phyloP scores from a whole-genome alignment of 2,113 vertebrate species.

The Elachura formosa region DNA sequence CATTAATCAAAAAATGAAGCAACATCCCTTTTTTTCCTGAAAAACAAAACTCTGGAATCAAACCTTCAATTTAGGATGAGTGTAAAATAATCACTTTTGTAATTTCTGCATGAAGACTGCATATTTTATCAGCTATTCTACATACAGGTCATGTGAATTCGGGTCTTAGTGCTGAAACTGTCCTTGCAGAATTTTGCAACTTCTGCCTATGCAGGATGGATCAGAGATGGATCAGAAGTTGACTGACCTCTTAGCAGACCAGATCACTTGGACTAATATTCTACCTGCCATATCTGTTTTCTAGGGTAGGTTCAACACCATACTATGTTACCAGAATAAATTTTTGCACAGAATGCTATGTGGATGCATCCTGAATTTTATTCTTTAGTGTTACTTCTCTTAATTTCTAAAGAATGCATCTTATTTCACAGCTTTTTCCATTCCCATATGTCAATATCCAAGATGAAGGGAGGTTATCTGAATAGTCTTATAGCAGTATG shows the following conservation, averaged over 20 bases:
- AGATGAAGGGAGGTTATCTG: not conserved
- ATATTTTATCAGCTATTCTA: not conserved
- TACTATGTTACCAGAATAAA: not conserved
- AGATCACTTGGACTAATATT: too few relatives aligned
- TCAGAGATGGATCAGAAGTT: not conserved
- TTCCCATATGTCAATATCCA: not conserved
- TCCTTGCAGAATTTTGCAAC: not conserved
- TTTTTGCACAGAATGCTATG: not conserved
- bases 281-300: not conserved
- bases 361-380: not conserved
- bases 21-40: not conserved
- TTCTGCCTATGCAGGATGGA: not conserved
- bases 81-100: not conserved
- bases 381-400: accelerated
- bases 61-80: not conserved
- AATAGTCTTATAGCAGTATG: not conserved
- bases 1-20: not conserved
- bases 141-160: not conserved
- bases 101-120: not conserved
- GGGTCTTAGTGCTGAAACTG: not conserved
- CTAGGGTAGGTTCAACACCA: not conserved
- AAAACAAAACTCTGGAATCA: not conserved
- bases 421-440: not conserved
- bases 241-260: not conserved
- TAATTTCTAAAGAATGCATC: not conserved